A percentile compares a stretch with the other conserved stretches of the same genome.
Evolutionary conservation across 2,888 invertebrate species (phyloP).

Genomic region (Machimus atricapillus): DNA sequence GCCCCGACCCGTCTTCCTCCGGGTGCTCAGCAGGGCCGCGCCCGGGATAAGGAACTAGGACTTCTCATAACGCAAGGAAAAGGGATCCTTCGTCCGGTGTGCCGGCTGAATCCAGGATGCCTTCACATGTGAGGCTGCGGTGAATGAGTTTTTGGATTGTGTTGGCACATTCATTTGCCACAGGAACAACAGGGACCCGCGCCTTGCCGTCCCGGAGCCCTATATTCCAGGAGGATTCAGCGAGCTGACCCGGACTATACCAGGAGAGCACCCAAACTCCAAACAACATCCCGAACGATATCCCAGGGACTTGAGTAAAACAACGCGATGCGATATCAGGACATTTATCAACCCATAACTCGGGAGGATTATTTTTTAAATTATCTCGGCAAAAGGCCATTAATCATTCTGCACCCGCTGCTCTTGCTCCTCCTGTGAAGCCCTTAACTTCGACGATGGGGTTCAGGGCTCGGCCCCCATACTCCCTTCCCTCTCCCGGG

Average conservation of each 20-base stretch:
- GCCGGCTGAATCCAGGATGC: background rate
- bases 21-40: background rate
- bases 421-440: background rate
- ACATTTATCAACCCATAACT: constrained; percentile 48
- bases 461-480: background rate
- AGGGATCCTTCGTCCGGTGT: background rate
- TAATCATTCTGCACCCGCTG: constrained; percentile 48
- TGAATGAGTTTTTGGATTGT: constrained; percentile 33
- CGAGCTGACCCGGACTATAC: background rate
- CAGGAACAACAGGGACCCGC: background rate
- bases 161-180: constrained; percentile 28
- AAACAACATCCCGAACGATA: background rate
- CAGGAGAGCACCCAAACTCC: background rate
- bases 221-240: background rate
- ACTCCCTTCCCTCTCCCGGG: too few species aligned
- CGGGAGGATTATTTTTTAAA: constrained; percentile 51
- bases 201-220: background rate
- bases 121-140: constrained; percentile 22
- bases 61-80: background rate
- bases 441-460: background rate
- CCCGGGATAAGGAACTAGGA: background rate
- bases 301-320: constrained; percentile 17
- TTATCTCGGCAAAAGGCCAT: constrained; percentile 51
- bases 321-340: constrained; percentile 34
- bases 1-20: background rate